Base-by-base conservation (phyloP, 2,113 vertebrate genomes). In the Ammodytes marinus region DNA sequence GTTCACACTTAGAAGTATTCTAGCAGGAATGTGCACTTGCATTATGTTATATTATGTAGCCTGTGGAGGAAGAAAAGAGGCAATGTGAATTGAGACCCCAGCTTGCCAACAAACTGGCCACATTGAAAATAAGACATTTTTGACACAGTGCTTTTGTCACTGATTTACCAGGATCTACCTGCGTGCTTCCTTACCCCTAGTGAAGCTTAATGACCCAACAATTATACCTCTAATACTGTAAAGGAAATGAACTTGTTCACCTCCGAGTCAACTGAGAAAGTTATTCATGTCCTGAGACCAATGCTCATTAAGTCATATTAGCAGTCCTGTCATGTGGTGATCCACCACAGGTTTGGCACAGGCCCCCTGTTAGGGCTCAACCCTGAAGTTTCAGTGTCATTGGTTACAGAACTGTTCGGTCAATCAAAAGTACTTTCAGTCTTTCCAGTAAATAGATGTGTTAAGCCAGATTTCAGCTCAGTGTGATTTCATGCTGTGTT, bases 261-360 rank as follows among this genome's bases (percentile, higher is more conserved):
- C 47, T 80, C 39, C 3, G 52, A 77, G 35, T 59, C 12, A 10
- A 0, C 39, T 6, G 43, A 58, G 42, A 69, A 50, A 19, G 55
- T 57, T 4, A 2, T 14, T 45, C 69, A 10, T 14, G 45, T 47
- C 68, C 47, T 39, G 43, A 75, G 61, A 45, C 46, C 8, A 6
- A 2, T 5, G 4, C 72, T 90, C 84, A 83, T 87, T 85, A 86
- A 8, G 55, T 77, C 50, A 10, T 14, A 83, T 91, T 84, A 87
- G 55, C 59, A n/a, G 50, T 47, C 19, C 67, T 74, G 84, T 85
- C 84, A 35, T 78, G 53, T 52, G 40, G 9, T 4, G 64, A 47
- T 39, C 19, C 53, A 45, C 39, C 35, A 27, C 46, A 67, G 49
- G 58, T 54, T 68, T 50, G 67, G 27, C 43, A 50, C 42, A 46